Base-by-base conservation (phyloP, 2,113 vertebrate species). In the Marmota monax region DNA sequence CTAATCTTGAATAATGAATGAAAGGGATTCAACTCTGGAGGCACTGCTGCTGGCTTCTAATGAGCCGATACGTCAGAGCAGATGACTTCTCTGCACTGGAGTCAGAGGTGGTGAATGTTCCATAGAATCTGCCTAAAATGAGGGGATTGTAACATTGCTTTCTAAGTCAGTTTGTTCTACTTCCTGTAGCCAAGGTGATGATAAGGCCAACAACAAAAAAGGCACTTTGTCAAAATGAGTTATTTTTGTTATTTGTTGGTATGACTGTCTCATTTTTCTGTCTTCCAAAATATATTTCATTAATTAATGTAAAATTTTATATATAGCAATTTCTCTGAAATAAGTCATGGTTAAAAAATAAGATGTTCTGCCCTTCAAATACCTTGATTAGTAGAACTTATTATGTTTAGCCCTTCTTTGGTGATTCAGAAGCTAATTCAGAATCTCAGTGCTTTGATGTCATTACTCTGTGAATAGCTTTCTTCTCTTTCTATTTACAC, bases 1-100 rank as follows among this genome's bases (percentile, higher is more conserved):
- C 48, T 56, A 37, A n/a, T 96, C 72, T 84, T 89, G 90, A 97
- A 96, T 94, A 45, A 97, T 96, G 88, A 95, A 93, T 95, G 95
- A 95, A 96, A 97, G 69, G 18, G 56, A 82, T 96, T 95, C 76
- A 78, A 88, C 84, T 63, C 37, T 96, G 48, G 42, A 95, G 8
- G 25, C 76, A 34, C 39, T 84, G 48, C 61, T 78, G 88, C 84
- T 95, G 78, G 34, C 83, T 96, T 96, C 79, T 90, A 97, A 96
- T 78, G 58, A 97, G 80, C 94, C 92, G 4, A 3, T 27, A 74
- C 48, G 12, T 84, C 78, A 91, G 34, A 63, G 42, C 70, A 84
- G 77, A 93, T 90, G 96, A 90, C 53, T 92, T 74, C 10, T 84
- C 63, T 63, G 11, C 20, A 10, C 14, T 89, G 27, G 27, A 96